These are phyloP conservation scores for Epiblema foenella DNA, from an alignment of 2,888 invertebrate species.

Conservation along the genomic window DNA sequence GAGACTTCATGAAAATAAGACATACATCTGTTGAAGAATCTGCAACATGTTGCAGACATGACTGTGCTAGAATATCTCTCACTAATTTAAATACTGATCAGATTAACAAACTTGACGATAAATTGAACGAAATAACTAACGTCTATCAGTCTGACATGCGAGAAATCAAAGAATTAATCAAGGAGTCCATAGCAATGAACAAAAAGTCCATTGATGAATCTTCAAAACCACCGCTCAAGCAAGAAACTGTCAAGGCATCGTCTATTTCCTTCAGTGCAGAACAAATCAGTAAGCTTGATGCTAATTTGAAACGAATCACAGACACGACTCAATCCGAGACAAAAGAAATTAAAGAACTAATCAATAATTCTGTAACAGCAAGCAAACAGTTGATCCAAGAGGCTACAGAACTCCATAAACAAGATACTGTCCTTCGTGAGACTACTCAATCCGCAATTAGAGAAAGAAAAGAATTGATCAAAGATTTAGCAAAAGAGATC, in stretches of 20 bases:
- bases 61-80: neutral
- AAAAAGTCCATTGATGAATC: neutral
- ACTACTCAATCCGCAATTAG: too few species aligned
- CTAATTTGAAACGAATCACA: neutral
- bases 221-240: neutral
- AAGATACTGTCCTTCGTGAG: neutral
- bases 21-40: neutral
- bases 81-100: neutral
- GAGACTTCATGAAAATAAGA: neutral
- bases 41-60: neutral
- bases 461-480: neutral
- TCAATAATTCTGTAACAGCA: neutral
- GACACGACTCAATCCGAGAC: neutral
- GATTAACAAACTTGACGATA: neutral
- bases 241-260: neutral
- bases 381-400: neutral
- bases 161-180: conserved; percentile 5
- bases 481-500: neutral
- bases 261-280: neutral
- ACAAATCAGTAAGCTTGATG: neutral
- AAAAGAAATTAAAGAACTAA: neutral
- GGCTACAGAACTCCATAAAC: neutral
- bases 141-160: conserved; percentile 9
- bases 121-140: neutral
- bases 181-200: neutral